Evolutionary conservation across 1,140 invertebrate species (phyloP).

Genomic region (Apis cerana): DNA sequence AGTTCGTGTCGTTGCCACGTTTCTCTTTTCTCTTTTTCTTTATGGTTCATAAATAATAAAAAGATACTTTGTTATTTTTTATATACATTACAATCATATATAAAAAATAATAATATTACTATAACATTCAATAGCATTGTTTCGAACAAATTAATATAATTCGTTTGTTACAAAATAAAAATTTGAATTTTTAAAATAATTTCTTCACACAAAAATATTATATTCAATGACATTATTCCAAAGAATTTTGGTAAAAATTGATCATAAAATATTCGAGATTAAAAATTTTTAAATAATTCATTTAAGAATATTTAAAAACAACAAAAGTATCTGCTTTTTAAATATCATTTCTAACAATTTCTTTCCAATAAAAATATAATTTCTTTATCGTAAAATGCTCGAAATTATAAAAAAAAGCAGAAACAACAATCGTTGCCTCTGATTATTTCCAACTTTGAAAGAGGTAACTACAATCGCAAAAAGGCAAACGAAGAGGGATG

Average conservation of each 20-base stretch:
- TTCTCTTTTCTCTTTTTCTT: constrained; percentile 1
- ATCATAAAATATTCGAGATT: too few species aligned
- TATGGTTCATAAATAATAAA: constrained; percentile 38
- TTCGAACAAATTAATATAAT: too few species aligned
- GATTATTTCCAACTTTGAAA: background rate
- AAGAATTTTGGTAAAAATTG: too few species aligned
- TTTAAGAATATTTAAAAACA: too few species aligned
- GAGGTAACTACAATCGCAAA: background rate
- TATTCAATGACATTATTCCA: too few species aligned
- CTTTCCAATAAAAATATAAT: background rate
- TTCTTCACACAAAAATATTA: too few species aligned
- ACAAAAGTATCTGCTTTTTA: background rate
- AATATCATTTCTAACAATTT: background rate
- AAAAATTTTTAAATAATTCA: too few species aligned
- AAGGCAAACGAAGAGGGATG: background rate
- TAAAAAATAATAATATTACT: too few species aligned
- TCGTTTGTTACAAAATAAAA: too few species aligned
- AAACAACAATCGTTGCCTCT: background rate
- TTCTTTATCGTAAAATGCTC: background rate
- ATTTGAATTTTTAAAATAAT: too few species aligned
- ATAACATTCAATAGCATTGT: too few species aligned
- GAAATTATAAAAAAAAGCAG: background rate
- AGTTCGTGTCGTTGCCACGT: background rate
- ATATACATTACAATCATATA: constrained; percentile 2
- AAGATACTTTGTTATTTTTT: background rate